Conservation (phyloP, 2,113 vertebrate species). For the Pollachius pollachius region DNA sequence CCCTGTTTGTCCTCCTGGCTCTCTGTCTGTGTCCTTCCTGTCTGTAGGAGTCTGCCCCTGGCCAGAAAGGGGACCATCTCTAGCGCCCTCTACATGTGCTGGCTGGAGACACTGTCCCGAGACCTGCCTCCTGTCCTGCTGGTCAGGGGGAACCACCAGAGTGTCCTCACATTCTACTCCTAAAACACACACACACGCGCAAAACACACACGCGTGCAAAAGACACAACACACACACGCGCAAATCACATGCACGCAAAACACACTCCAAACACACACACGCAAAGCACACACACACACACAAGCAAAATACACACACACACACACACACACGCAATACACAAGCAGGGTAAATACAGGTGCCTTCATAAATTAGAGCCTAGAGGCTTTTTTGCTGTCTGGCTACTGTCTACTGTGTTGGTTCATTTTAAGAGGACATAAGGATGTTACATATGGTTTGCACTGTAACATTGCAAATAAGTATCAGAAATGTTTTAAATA, state of each 20-base stretch:
- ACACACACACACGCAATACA: not conserved
- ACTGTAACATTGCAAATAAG: too few relatives aligned
- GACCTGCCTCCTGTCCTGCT: constrained; percentile 90
- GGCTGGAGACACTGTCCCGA: constrained; percentile 90
- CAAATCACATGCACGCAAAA: not conserved
- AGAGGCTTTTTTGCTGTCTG: too few relatives aligned
- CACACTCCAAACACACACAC: not conserved
- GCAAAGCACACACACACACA: constrained; percentile 2
- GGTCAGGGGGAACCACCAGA: constrained; percentile 97
- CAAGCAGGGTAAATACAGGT: too few relatives aligned
- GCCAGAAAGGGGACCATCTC: constrained; percentile 93
- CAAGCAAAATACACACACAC: constrained; percentile 2
- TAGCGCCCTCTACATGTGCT: constrained; percentile 95
- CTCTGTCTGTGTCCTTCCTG: not conserved
- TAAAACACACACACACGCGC: constrained; percentile 63
- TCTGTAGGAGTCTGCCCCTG: constrained; percentile 88
- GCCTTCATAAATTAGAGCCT: too few relatives aligned
- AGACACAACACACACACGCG: not conserved
- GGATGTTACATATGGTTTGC: too few relatives aligned
- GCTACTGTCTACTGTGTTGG: too few relatives aligned
- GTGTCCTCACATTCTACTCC: constrained; percentile 97
- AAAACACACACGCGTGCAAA: not conserved
- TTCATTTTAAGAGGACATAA: too few relatives aligned
- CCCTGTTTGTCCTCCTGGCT: constrained; percentile 40
- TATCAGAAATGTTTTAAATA: too few relatives aligned